Evolutionary conservation across 2,113 vertebrate species (phyloP), one percentile per base, ranked within the genome.

Genomic region (Sardina pilchardus): DNA sequence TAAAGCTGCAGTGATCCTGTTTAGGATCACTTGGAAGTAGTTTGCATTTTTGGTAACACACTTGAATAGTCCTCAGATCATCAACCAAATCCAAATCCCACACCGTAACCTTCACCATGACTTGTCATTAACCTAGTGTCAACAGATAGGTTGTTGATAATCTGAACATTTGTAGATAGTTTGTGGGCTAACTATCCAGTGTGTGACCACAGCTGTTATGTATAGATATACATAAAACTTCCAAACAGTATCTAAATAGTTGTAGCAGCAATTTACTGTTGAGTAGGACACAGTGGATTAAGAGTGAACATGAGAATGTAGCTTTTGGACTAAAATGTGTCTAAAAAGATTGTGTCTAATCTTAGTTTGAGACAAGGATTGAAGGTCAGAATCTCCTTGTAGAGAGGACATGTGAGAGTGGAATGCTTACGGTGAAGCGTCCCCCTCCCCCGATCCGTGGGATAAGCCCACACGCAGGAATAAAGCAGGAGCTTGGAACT

Each of bases 341-440:
- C 93, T 92, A 88, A 86, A 78, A 92, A 93, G 93, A 94, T 94
- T 94, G 93, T 85, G 90, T 90, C 85, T 94, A 94, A 95, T 95
- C 94, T 91, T 86, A 82, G 89, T 92, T 91, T 92, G 90, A 86
- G 89, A 92, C 75, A 67, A 90, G 88, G 91, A 92, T 89, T 89
- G 93, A 95, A 95, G 94, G 94, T 95, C 94, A 94, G 92, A 30
- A 87, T 87, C 90, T 90, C 63, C 63, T 71, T 71, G 26, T 34
- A 71, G 26, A 71, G 10, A 14, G 26, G 63, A 71, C 63, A 14
- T 71, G 10, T 67, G 63, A 71, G 63, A 30, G 26, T 7, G 1
- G 26, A 71, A 34, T 71, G 30, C 30, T 71, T 71, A 7, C 34
- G n/a, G 63, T 26, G 24, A n/a, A 63, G 2, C 39, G 1, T 4